phyloP scores from a whole-genome alignment of 2,888 invertebrate species.

The Cinara cedri region DNA sequence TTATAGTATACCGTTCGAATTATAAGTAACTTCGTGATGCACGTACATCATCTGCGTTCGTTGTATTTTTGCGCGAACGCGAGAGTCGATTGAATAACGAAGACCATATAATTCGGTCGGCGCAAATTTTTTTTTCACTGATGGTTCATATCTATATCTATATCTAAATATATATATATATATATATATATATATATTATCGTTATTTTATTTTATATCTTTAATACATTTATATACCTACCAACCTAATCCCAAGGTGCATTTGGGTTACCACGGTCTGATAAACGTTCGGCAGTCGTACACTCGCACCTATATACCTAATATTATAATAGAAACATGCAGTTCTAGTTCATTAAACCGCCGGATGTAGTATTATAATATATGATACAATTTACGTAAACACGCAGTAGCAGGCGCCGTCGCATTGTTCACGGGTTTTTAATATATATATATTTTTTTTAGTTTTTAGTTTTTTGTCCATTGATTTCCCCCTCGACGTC shows the following conservation, averaged over 20 bases:
- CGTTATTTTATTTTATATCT: too few relatives aligned
- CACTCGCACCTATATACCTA: too few relatives aligned
- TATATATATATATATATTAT: not conserved
- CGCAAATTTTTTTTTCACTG: too few relatives aligned
- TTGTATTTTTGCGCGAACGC: too few relatives aligned
- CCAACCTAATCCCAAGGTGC: not conserved
- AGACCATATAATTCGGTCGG: too few relatives aligned
- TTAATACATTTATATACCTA: not conserved
- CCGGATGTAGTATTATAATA: not conserved
- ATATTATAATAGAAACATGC: too few relatives aligned
- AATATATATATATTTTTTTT: not conserved
- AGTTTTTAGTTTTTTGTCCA: not conserved
- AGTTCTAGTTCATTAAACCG: constrained; percentile 51
- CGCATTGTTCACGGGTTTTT: not conserved
- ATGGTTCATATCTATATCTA: not conserved
- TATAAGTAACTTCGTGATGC: too few relatives aligned
- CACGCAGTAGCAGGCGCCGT: constrained; percentile 30
- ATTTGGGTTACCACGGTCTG: constrained; percentile 51
- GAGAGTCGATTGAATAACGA: too few relatives aligned
- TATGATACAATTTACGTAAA: not conserved
- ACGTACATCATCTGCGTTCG: too few relatives aligned
- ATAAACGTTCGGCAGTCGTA: constrained; percentile 32
- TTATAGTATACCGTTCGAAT: too few relatives aligned
- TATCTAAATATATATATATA: not conserved
- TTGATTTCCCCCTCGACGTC: constrained; percentile 12